Conservation (phyloP, 2,888 invertebrate species). For the Aleiodes leptofemur region DNA sequence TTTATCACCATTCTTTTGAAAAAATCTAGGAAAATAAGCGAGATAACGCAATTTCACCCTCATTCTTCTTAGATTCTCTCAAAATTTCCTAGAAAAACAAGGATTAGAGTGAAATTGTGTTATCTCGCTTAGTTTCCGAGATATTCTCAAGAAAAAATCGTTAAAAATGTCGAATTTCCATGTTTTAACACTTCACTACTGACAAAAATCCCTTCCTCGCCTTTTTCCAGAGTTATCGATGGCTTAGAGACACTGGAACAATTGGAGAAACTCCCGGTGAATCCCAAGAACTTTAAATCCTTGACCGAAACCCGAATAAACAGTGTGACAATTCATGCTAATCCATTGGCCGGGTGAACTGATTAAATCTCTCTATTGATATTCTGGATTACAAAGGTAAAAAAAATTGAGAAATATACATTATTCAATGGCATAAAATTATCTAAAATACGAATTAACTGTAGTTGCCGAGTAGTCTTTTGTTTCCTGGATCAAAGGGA, state of each 20-base stretch:
- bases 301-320: constrained; percentile 91
- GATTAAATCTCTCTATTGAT: not conserved
- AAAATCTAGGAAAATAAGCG: no score
- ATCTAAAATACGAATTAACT: constrained; percentile 30
- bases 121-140: no score
- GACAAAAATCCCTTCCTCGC: not conserved
- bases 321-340: constrained; percentile 96
- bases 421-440: constrained; percentile 5
- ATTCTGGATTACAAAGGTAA: constrained; percentile 22
- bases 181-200: no score
- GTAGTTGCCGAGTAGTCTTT: constrained; percentile 82
- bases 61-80: no score
- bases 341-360: constrained; percentile 90
- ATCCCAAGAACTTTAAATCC: constrained; percentile 94
- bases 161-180: not conserved
- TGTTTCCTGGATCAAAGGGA: constrained; percentile 89
- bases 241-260: constrained; percentile 97
- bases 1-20: no score
- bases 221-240: constrained; percentile 91
- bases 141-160: no score
- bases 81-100: no score
- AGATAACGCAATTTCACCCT: no score
- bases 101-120: no score
- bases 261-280: constrained; percentile 95
- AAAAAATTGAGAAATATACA: constrained; percentile 26